Conservation (phyloP, 1,140 invertebrate species). For the Heliothis subflexa region DNA sequence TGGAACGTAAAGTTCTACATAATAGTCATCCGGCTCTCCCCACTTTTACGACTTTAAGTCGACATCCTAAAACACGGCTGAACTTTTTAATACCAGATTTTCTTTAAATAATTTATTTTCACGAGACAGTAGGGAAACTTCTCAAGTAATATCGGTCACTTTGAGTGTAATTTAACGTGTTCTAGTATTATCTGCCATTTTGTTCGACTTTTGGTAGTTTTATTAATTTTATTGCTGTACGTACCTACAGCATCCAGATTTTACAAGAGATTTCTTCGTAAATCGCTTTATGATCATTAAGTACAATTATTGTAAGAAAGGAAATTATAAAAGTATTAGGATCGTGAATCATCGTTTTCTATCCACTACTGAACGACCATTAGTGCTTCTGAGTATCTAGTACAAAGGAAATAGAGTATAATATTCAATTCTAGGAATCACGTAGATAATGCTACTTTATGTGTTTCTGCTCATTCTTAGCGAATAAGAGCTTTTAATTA, state of each 20-base stretch:
- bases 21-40: background rate
- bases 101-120: slow-evolving; percentile 6
- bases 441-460: too few species aligned
- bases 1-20: background rate
- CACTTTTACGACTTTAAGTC: background rate
- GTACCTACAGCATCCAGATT: background rate
- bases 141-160: background rate
- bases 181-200: background rate
- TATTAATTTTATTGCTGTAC: background rate
- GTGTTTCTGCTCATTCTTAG: too few species aligned
- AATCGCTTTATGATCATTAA: too few species aligned
- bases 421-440: too few species aligned
- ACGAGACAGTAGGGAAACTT: background rate
- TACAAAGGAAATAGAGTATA: too few species aligned
- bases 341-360: too few species aligned
- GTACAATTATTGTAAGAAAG: too few species aligned
- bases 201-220: background rate
- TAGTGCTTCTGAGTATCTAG: too few species aligned
- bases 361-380: too few species aligned
- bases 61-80: slow-evolving; percentile 13
- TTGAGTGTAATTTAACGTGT: background rate
- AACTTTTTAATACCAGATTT: slow-evolving; percentile 12
- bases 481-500: too few species aligned
- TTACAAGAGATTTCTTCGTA: too few species aligned
- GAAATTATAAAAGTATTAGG: too few species aligned